Evolutionary conservation across 2,888 invertebrate genomes (phyloP), one percentile per base, ranked within the genome.

Genomic region (Tupiocoris notatus): DNA sequence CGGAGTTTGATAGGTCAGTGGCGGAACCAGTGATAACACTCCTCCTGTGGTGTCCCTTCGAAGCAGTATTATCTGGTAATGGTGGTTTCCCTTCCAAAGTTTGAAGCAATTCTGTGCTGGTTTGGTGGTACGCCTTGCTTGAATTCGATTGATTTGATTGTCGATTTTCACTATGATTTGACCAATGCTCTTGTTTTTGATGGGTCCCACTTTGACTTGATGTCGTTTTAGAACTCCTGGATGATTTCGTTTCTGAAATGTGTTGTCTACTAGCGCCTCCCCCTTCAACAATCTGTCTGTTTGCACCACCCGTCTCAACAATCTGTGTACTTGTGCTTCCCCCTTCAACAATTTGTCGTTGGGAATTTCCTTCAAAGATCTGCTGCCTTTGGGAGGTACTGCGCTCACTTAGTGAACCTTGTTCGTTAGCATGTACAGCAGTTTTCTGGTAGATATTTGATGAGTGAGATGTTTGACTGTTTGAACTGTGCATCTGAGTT

Each of bases 1-100:
- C 91, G 59, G 92, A 87, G 82, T 94, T 94, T 67, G 87, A 88
- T 1, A 92, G 88, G 80, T 92, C 89, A n/a, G 90, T 88, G 74
- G 91, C 88, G 0, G 92, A 90, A 0, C 84, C 84, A 0, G 91
- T 88, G 78, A 94, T 88, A 65, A 92, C 88, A 78, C 90, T 93
- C 81, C 90, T 90, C 61, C 92, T 88, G 82, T 93, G 93, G 82
- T 92, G 91, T 79, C 81, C 80, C 68, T 79, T 79, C 71, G 75
- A 64, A 25, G 66, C 21, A 61, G 56, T 54, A 25, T 68, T 66
- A 18, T 77, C 67, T 16, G 78, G 78, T 16, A 77, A 66, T 1
- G 74, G 77, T n/a, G 79, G 79, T 24, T 79, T 79, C 12, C 80
- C 80, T 77, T 79, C 79, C 16, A 80, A 67, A 18, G 79, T 78